A percentile compares a stretch with the other conserved stretches of the same genome.
phyloP scores from a whole-genome alignment of 2,888 invertebrate species.

The Tholera decimalis region DNA sequence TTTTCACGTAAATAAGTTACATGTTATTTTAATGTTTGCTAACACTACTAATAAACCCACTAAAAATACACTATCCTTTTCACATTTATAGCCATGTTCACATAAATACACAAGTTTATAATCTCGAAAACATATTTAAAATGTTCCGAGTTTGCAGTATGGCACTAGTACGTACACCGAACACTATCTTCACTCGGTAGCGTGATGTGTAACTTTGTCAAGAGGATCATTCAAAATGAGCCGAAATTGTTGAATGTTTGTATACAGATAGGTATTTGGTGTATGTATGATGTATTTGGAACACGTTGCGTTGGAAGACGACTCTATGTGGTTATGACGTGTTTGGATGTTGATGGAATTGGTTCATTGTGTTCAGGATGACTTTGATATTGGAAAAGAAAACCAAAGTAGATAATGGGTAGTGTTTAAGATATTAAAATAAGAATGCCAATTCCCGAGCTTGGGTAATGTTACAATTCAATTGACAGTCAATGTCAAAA shows the following conservation, averaged over 20 bases:
- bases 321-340: background rate
- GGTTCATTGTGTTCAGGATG: background rate
- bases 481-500: too few relatives aligned
- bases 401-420: background rate
- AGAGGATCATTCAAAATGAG: constrained; percentile 53
- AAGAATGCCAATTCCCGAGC: background rate
- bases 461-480: background rate
- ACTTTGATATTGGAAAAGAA: background rate
- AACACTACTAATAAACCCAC: background rate
- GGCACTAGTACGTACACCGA: background rate
- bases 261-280: constrained; percentile 43
- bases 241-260: constrained; percentile 63
- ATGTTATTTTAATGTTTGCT: too few relatives aligned
- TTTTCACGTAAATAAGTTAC: too few relatives aligned
- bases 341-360: background rate
- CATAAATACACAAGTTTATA: background rate
- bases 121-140: background rate
- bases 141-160: background rate
- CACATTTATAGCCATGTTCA: background rate
- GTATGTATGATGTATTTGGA: constrained; percentile 5
- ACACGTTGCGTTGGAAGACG: background rate
- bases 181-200: constrained; percentile 21
- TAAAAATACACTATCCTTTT: background rate
- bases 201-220: constrained; percentile 49
- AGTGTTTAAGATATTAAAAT: background rate